A percentile compares a stretch with the other conserved stretches of the same genome.
phyloP scores from a whole-genome alignment of 2,888 invertebrate genomes.

The Leucophenga montana region DNA sequence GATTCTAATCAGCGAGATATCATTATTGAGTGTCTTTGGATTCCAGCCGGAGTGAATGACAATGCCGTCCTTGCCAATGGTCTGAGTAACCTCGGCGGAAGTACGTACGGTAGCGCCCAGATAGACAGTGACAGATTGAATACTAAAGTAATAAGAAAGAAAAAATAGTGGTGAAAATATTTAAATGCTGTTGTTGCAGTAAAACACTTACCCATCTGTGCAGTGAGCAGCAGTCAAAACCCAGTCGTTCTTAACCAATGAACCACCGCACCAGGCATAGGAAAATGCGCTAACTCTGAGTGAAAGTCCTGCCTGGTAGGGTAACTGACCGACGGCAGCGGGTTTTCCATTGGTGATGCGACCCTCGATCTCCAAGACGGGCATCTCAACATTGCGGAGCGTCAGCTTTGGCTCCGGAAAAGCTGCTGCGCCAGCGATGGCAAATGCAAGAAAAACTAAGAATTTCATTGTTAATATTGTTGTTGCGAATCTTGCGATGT shows the following conservation, averaged over 20 bases:
- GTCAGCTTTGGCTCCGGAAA: background rate
- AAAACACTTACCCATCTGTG: conserved; percentile 51
- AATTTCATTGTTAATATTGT: conserved; percentile 22
- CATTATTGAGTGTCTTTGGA: conserved; percentile 52
- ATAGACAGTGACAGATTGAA: conserved; percentile 47
- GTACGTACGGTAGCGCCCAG: conserved; percentile 52
- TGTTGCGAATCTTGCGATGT: too few relatives aligned
- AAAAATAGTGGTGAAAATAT: background rate
- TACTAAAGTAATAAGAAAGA: conserved; percentile 34
- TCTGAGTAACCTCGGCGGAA: conserved; percentile 43
- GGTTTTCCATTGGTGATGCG: conserved; percentile 5
- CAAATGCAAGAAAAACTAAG: conserved; percentile 27
- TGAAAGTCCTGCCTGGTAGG: conserved; percentile 58
- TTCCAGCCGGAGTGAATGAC: conserved; percentile 55
- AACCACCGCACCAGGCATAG: conserved; percentile 64
- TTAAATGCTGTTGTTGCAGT: background rate
- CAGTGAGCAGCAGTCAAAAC: conserved; percentile 69
- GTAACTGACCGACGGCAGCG: background rate
- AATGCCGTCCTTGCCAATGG: conserved; percentile 42
- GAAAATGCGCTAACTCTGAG: conserved; percentile 41
- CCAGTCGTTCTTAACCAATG: conserved; percentile 59
- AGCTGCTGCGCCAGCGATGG: conserved; percentile 10
- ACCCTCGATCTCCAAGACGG: conserved; percentile 3
- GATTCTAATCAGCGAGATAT: conserved; percentile 58
- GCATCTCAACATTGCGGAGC: background rate